phyloP scores from a whole-genome alignment of 35 echinoderm and acorn worm species.

The Lytechinus variegatus region DNA sequence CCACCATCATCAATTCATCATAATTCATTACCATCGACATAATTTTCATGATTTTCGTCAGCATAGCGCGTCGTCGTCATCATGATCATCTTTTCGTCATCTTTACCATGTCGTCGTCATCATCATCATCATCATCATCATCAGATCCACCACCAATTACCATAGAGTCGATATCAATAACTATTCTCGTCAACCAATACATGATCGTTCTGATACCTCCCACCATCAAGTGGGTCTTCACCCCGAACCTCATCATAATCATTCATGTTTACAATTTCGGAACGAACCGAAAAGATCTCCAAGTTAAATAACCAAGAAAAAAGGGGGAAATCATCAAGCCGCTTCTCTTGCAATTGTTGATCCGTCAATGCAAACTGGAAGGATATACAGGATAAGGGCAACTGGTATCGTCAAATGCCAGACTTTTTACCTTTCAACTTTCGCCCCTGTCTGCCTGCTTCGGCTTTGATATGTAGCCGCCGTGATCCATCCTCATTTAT shows the following conservation, averaged over 20 bases:
- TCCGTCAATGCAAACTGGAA: neutral
- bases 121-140: conserved; percentile 26
- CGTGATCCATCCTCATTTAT: conserved; percentile 13
- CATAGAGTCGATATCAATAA: neutral
- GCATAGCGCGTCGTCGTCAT: too few species aligned
- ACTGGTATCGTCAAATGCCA: conserved; percentile 40
- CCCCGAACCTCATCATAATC: neutral
- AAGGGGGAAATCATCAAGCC: neutral
- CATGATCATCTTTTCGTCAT: neutral
- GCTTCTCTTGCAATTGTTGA: neutral
- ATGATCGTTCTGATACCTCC: neutral
- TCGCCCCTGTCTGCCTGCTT: conserved; percentile 30
- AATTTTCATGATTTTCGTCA: too few species aligned
- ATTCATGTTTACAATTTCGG: neutral
- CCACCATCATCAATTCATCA: too few species aligned
- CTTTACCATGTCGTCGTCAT: neutral
- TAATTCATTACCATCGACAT: too few species aligned
- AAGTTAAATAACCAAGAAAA: neutral
- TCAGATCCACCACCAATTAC: neutral
- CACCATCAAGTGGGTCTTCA: neutral
- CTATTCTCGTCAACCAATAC: too few species aligned
- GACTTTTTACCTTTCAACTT: conserved; percentile 40
- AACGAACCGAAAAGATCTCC: neutral
- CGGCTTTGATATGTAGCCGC: conserved; percentile 6
- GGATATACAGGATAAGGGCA: neutral